Conservation (phyloP, 2,888 invertebrate species). For the Theodoxus fluviatilis region DNA sequence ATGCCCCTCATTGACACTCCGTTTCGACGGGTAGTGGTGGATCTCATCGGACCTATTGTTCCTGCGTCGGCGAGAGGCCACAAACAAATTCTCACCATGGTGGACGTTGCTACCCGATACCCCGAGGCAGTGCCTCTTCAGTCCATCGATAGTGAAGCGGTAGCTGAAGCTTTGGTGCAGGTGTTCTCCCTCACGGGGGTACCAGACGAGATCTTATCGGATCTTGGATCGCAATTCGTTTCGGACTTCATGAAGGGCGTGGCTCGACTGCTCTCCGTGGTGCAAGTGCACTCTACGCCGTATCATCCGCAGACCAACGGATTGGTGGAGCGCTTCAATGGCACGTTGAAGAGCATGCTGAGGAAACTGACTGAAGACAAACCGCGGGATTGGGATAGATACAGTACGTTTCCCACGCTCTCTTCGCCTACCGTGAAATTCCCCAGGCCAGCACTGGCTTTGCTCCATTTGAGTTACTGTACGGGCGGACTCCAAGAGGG, state of each 20-base stretch:
- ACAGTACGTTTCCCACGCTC: conserved; percentile 24
- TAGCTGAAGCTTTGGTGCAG: conserved; percentile 36
- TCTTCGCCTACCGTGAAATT: conserved; percentile 25
- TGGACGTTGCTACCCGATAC: conserved; percentile 37
- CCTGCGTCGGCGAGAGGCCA: conserved; percentile 32
- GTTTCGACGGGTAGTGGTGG: conserved; percentile 36
- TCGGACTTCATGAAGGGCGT: too few species aligned
- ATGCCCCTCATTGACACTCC: conserved; percentile 36
- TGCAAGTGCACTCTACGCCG: neutral
- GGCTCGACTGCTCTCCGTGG: neutral
- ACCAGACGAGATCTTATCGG: conserved; percentile 35
- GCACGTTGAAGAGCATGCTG: conserved; percentile 35
- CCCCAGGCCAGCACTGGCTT: conserved; percentile 23
- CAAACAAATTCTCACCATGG: conserved; percentile 33
- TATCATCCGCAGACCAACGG: conserved; percentile 21
- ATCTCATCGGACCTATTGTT: conserved; percentile 38
- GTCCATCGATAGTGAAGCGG: conserved; percentile 31
- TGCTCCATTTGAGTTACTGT: conserved; percentile 37
- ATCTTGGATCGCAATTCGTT: conserved; percentile 38
- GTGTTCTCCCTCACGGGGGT: conserved; percentile 30
- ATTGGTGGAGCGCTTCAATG: neutral
- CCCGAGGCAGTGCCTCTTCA: conserved; percentile 30
- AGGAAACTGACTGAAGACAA: conserved; percentile 28
- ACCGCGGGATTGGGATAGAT: conserved; percentile 38
- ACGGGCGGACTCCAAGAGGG: conserved; percentile 32